These are phyloP conservation scores for Neodontobutis hainanensis DNA, from an alignment of 2,113 vertebrate species.

Conservation along the genomic window DNA sequence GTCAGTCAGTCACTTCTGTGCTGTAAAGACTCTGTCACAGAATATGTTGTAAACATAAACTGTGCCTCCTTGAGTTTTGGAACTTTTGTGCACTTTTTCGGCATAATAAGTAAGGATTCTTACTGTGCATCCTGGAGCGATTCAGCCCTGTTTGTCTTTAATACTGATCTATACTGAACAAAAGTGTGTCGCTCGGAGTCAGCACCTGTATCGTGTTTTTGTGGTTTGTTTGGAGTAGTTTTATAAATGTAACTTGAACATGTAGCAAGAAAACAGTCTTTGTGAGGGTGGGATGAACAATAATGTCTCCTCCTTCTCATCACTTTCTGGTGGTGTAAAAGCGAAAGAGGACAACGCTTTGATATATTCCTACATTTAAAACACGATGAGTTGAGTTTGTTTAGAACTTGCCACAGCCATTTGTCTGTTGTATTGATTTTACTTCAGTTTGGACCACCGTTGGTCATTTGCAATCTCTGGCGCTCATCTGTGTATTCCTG, in stretches of 20 bases:
- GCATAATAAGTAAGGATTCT: constrained; percentile 16
- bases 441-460: constrained; percentile 15
- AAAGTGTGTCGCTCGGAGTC: neutral
- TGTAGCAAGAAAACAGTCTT: neutral
- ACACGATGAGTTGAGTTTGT: neutral
- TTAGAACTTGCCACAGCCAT: constrained; percentile 5
- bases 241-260: too few relatives aligned
- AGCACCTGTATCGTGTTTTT: neutral
- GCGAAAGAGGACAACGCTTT: neutral
- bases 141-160: neutral
- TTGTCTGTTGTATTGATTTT: constrained; percentile 37
- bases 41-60: neutral
- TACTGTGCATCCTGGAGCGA: constrained; percentile 12
- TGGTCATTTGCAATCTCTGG: constrained; percentile 36
- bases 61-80: constrained; percentile 28
- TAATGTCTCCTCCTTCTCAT: neutral
- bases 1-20: neutral
- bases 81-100: constrained; percentile 5
- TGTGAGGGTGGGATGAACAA: neutral
- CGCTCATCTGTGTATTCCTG: constrained; percentile 10
- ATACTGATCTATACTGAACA: constrained; percentile 11
- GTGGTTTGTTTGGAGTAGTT: neutral
- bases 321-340: neutral
- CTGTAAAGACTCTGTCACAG: neutral
- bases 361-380: neutral